Conservation (phyloP, 2,797 vertebrate species). For the Sternarchorhynchus goeldii region DNA sequence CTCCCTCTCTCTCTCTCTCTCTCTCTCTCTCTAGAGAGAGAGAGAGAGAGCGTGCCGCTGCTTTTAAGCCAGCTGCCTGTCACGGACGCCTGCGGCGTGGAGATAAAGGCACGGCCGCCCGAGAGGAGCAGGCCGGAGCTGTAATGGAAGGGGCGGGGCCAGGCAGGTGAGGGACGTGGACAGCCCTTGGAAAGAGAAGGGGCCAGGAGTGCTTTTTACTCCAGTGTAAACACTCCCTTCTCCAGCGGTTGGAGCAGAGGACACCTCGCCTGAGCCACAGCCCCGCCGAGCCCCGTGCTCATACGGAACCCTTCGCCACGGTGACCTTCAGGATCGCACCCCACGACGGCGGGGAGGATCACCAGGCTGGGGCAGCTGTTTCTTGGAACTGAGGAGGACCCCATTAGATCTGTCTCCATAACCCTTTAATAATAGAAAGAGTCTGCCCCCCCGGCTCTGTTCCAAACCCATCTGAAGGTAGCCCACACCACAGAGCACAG, state of each 20-base stretch:
- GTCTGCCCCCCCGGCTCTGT: not conserved
- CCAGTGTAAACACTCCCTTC: not conserved
- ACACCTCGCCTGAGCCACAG: constrained; percentile 33
- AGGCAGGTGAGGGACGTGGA: constrained; percentile 40
- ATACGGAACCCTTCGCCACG: constrained; percentile 3
- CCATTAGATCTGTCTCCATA: constrained; percentile 20
- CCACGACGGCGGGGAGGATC: not conserved
- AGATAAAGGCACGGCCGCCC: constrained; percentile 52
- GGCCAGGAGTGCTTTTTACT: not conserved
- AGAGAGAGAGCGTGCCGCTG: constrained; percentile 40
- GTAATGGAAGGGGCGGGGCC: constrained; percentile 46
- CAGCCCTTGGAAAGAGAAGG: not conserved
- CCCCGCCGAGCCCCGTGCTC: constrained; percentile 12
- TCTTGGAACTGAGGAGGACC: constrained; percentile 14
- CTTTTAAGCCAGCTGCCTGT: constrained; percentile 46
- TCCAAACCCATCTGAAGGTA: constrained; percentile 25
- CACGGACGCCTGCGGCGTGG: constrained; percentile 47
- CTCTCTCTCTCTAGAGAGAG: too few species aligned
- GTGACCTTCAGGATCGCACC: constrained; percentile 11
- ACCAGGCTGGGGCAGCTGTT: not conserved
- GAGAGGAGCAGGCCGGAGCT: constrained; percentile 30
- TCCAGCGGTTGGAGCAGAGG: not conserved
- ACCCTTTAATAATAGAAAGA: constrained; percentile 22
- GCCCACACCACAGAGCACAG: not conserved
- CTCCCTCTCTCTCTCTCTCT: too few species aligned